Evolutionary conservation across 2,797 vertebrate species (phyloP), one percentile per base, ranked within the genome.

Genomic region (Heterohyrax brucei): DNA sequence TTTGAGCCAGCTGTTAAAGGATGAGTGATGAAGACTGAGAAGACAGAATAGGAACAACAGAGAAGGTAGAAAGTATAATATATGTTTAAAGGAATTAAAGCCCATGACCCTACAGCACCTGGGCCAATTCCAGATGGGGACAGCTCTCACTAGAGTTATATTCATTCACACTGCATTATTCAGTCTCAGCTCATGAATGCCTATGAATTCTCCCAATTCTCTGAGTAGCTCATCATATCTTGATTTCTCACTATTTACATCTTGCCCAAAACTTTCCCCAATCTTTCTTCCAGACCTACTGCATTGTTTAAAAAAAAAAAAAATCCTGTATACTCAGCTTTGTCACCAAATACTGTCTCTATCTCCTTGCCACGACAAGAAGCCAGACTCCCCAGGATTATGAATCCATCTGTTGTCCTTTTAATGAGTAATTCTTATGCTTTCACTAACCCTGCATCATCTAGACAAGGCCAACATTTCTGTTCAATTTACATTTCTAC

Each of bases 1-100:
- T 86, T 68, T 53, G 70, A 78, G 6, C 46, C 89, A 24, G n/a
- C 28, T 50, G 28, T 62, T 66, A 88, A 78, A 96, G 72, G 10
- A 83, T 56, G 46, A 39, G 56, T 33, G 18, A 46, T 70, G 9
- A 28, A 62, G 75, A 72, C 4, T 9, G n/a, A 66, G 53, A 59
- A 14, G 83, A 82, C 8, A 89, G 50, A 85, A 72, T 1, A 72
- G 2, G 62, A n/a, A 70, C 68, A 83, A 79, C 48, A 50, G 24
- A 68, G 75, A 7, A 39, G 22, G 3, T 1, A 68, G 53, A 64
- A 64, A 53, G 78, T 5, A 18, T 10, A 84, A 89, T 7, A 86
- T 28, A 19, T 16, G 3, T 5, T 62, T 59, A 79, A 82, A 88
- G 59, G 50, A 56, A 44, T 33, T 80, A 33, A 86, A 86, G 16